Conservation (phyloP, 2,113 vertebrate species). For the Trogon melanurus region DNA sequence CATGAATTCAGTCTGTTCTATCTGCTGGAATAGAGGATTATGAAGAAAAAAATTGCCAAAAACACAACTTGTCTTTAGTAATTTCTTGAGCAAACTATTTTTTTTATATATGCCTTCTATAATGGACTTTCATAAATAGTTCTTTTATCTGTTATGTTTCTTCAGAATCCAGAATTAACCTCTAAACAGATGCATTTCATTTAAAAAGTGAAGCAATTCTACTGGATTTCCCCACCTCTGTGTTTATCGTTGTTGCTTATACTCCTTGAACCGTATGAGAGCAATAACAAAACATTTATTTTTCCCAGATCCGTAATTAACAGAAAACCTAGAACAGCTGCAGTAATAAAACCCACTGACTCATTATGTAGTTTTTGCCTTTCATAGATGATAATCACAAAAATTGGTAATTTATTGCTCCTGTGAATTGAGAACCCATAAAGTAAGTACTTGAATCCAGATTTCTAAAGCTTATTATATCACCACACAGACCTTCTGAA, state of each 20-base stretch:
- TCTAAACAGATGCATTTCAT: slow-evolving; percentile 9
- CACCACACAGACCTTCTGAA: not conserved
- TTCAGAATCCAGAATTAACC: not conserved
- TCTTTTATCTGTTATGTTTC: not conserved
- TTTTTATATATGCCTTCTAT: not conserved
- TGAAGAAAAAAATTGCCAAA: not conserved
- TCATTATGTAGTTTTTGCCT: slow-evolving; percentile 70
- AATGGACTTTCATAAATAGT: not conserved
- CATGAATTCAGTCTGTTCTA: not conserved
- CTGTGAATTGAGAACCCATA: slow-evolving; percentile 56
- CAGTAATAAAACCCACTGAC: slow-evolving; percentile 72
- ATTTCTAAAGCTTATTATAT: slow-evolving; percentile 11
- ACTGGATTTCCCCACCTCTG: slow-evolving; percentile 29
- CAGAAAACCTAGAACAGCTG: slow-evolving; percentile 67
- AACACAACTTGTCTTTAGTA: not conserved
- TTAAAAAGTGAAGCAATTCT: not conserved
- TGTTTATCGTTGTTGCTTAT: slow-evolving; percentile 7
- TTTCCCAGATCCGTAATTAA: slow-evolving; percentile 73
- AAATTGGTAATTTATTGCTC: slow-evolving; percentile 73
- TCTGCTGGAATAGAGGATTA: not conserved
- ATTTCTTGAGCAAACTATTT: not conserved
- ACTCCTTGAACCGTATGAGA: slow-evolving; percentile 41
- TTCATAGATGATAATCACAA: slow-evolving; percentile 77
- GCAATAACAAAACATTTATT: slow-evolving; percentile 65
- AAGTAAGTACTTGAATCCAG: slow-evolving; percentile 46